Conservation (phyloP, 2,888 invertebrate species). For the Metalampra italica region DNA sequence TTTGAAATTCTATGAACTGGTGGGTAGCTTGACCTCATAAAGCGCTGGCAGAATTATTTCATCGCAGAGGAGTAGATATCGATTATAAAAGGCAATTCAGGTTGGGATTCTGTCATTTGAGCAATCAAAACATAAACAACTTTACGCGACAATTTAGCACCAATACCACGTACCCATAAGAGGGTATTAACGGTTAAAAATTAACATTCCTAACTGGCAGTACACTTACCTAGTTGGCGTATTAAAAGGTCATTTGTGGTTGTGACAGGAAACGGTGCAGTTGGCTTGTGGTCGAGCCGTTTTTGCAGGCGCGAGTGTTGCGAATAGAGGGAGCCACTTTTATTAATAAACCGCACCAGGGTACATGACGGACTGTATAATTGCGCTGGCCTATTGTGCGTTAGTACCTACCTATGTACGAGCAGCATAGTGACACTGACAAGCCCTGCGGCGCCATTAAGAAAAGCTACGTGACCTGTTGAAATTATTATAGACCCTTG, state of each 20-base stretch:
- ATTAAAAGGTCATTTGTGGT: conserved; percentile 71
- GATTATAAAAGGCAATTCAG: too few relatives aligned
- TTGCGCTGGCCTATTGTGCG: conserved; percentile 22
- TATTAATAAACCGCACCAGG: conserved; percentile 33
- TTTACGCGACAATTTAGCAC: conserved; percentile 8
- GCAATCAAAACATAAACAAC: background rate
- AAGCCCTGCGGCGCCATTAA: conserved; percentile 8
- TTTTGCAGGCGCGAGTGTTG: conserved; percentile 42
- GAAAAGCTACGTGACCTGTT: conserved; percentile 3
- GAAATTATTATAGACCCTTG: too few relatives aligned
- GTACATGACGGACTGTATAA: conserved; percentile 27
- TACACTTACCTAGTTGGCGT: conserved; percentile 8
- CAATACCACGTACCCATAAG: conserved; percentile 27
- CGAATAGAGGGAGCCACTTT: conserved; percentile 28
- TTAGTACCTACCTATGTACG: background rate
- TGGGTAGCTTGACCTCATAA: too few relatives aligned
- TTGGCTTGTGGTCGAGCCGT: conserved; percentile 55
- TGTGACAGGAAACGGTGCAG: conserved; percentile 56
- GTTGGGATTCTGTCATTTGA: too few relatives aligned
- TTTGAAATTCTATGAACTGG: too few relatives aligned
- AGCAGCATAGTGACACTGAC: background rate
- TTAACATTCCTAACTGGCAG: conserved; percentile 53
- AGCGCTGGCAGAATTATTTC: too few relatives aligned
- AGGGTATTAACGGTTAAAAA: conserved; percentile 46
- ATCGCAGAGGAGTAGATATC: too few relatives aligned